Evolutionary conservation across 2,888 invertebrate species (phyloP).

Genomic region (Protula sp.): DNA sequence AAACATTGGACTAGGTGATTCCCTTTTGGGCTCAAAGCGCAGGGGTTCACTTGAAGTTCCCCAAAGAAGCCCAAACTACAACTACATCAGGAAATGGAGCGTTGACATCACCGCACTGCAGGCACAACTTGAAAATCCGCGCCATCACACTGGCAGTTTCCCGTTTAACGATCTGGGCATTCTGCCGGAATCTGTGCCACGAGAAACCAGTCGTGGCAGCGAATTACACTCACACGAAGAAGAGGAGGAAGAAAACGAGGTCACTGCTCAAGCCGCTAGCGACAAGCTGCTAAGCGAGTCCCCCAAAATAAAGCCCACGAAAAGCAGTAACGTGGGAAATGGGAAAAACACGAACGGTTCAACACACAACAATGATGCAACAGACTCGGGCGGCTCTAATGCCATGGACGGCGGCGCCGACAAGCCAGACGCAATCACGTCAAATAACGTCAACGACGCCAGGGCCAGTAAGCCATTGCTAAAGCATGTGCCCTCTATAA

Average conservation of each 20-base stretch:
- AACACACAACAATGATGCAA: too few species aligned
- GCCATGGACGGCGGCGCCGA: neutral
- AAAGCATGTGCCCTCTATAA: neutral
- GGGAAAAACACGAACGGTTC: too few species aligned
- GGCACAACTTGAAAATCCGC: conserved; percentile 50
- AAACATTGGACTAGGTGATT: conserved; percentile 21
- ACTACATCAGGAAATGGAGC: conserved; percentile 50
- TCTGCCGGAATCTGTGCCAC: neutral
- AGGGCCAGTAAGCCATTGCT: too few species aligned
- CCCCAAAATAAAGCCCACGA: neutral
- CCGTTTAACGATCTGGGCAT: conserved; percentile 5
- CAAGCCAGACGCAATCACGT: neutral
- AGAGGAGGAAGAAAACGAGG: neutral
- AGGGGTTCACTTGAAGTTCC: conserved; percentile 4
- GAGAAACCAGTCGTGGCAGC: neutral
- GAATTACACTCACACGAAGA: neutral
- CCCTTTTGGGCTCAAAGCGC: conserved; percentile 2
- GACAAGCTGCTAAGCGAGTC: neutral
- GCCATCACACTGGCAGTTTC: conserved; percentile 25
- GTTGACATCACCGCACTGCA: conserved; percentile 49
- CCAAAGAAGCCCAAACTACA: conserved; percentile 31
- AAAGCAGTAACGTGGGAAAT: neutral
- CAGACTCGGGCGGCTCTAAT: neutral
- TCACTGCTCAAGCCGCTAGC: neutral
- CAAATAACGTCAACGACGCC: neutral